Conservation (phyloP, 1,140 invertebrate genomes). For the Heliothis virescens region DNA sequence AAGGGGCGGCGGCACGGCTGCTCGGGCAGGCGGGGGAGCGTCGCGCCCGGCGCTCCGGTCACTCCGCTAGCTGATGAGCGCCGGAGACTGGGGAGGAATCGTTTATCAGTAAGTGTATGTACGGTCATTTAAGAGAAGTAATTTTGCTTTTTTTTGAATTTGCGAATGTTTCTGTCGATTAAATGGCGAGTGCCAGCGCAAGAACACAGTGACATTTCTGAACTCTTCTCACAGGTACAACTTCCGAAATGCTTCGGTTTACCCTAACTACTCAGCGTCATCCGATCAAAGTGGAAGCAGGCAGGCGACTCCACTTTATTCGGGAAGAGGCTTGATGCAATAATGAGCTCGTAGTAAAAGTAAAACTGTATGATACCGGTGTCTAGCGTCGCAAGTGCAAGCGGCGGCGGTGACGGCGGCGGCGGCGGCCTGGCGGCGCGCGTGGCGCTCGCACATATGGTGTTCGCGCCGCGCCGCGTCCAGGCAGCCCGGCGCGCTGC, state of each 20-base stretch:
- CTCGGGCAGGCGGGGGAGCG: conserved; percentile 46
- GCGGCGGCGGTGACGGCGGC: conserved; percentile 61
- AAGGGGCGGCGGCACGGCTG: conserved; percentile 74
- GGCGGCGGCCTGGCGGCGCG: conserved; percentile 71
- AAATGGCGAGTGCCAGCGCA: too few relatives aligned
- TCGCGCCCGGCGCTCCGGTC: conserved; percentile 50
- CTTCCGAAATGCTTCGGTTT: too few relatives aligned
- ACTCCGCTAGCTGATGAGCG: conserved; percentile 13
- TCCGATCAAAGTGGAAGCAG: too few relatives aligned
- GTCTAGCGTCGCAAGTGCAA: conserved; percentile 71
- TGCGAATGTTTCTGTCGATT: too few relatives aligned
- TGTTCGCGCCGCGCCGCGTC: conserved; percentile 14
- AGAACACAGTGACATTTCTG: too few relatives aligned
- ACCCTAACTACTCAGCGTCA: too few relatives aligned
- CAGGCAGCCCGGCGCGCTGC: conserved; percentile 65
- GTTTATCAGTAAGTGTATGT: not conserved
- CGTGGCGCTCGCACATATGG: conserved; percentile 69
- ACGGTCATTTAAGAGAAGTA: too few relatives aligned
- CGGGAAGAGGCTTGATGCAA: too few relatives aligned
- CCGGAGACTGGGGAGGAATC: conserved; percentile 12
- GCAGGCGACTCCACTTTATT: too few relatives aligned
- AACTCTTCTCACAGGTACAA: too few relatives aligned
- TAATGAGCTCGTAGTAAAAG: too few relatives aligned
- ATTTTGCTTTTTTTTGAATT: not conserved
- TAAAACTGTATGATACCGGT: conserved; percentile 55